phyloP scores from a whole-genome alignment of 2,888 invertebrate species.

The Drosophila nr. perissopoda region DNA sequence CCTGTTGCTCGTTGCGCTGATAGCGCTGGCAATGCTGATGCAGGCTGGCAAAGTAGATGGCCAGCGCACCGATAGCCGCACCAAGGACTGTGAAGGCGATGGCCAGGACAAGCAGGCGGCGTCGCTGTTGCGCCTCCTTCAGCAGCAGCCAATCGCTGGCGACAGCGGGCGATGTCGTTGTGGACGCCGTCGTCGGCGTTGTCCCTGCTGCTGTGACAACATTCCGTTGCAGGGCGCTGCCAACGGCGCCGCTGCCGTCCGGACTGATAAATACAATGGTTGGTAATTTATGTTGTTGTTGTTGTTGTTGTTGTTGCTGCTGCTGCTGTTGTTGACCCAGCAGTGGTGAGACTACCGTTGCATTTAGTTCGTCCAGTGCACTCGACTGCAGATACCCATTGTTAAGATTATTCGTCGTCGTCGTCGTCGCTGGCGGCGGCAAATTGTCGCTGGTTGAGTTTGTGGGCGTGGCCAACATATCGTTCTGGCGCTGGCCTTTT shows the following conservation, averaged over 20 bases:
- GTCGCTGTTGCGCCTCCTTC: slow-evolving; percentile 90
- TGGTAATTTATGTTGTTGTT: slow-evolving; percentile 72
- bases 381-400: slow-evolving; percentile 83
- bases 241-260: slow-evolving; percentile 67
- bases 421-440: slow-evolving; percentile 18
- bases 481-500: slow-evolving; percentile 28
- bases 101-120: slow-evolving; percentile 84
- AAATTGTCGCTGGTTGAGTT: slow-evolving; percentile 52
- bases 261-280: slow-evolving; percentile 83
- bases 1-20: slow-evolving; percentile 37
- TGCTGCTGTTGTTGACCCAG: slow-evolving; percentile 53
- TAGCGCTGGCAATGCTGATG: slow-evolving; percentile 62
- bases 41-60: slow-evolving; percentile 84
- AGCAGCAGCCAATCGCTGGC: slow-evolving; percentile 85
- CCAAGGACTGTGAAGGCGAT: slow-evolving; percentile 84
- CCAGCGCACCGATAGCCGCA: slow-evolving; percentile 84
- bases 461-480: slow-evolving; percentile 64
- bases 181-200: not conserved
- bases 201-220: slow-evolving; percentile 14
- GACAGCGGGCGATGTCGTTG: slow-evolving; percentile 13
- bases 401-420: slow-evolving; percentile 76
- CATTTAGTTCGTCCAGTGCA: slow-evolving; percentile 59
- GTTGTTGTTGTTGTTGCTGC: slow-evolving; percentile 19
- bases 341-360: slow-evolving; percentile 73
- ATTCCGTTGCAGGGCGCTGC: slow-evolving; percentile 70